Evolutionary conservation across 2,797 vertebrate genomes (phyloP), one percentile per base, ranked within the genome.

Genomic region (Discoglossus pictus): DNA sequence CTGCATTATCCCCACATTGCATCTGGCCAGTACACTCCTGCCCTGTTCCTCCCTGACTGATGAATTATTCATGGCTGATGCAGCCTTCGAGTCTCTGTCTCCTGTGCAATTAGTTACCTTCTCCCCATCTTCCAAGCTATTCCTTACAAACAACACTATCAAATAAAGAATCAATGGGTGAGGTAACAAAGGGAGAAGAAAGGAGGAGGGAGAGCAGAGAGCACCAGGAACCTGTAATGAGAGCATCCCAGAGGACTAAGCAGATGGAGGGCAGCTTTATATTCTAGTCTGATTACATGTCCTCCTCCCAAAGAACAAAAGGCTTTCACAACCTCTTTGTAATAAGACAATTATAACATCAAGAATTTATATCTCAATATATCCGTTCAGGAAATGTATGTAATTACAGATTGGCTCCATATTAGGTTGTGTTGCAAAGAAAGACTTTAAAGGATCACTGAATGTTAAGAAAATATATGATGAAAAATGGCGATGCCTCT

Each of bases 201-300:
- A 50, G 59, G 66, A 43, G 53, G 35, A 20, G 21, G 31, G 11
- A 34, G 13, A 4, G n/a, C n/a, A n/a, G 53, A 2, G 3, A 60
- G 47, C 47, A 35, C 24, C 13, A 65, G 36, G 25, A 72, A 51
- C 44, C 38, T 25, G 62, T 65, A 72, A 64, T 54, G 13, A 60
- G 61, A 65, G 62, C 18, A n/a, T 76, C 82, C 43, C 15, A 31
- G 54, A 59, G 69, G n/a, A 35, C 25, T 2, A 7, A 17, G 54
- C 54, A 66, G 61, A 65, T 65, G 61, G 69, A 66, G 53, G 46
- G 25, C 54, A 59, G 60, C 54, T 46, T 60, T 31, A 61, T 72
- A 48, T 65, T 7, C 18, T 24, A 5, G 16, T 35, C 62, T 44
- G 17, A 40, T 40, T 35, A 35, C 25, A 21, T 44, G 44, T 68